Evolutionary conservation across 2,797 vertebrate genomes (phyloP).

Genomic region (Netta rufina): DNA sequence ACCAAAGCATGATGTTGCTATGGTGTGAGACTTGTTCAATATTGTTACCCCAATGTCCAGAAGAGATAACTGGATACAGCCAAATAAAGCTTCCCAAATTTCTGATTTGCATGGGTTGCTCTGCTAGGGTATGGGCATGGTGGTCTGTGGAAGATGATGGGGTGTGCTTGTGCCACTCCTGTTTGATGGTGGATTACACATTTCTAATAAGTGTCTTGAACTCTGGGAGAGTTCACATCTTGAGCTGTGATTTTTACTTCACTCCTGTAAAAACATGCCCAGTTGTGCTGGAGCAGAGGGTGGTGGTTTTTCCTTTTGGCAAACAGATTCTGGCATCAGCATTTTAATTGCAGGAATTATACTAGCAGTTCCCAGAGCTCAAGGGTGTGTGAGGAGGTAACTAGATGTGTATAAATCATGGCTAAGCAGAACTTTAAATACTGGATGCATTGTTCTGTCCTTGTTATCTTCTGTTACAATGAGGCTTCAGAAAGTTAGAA

Average conservation of each 20-base stretch:
- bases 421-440: conserved; percentile 4
- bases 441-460: background rate
- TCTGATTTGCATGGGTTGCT: accelerated
- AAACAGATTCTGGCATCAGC: background rate
- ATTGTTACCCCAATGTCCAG: background rate
- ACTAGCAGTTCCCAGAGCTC: conserved; percentile 10
- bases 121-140: background rate
- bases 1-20: background rate
- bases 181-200: background rate
- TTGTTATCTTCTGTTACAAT: background rate
- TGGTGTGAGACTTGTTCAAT: background rate
- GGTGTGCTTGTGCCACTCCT: background rate
- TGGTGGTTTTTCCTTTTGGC: conserved; percentile 19
- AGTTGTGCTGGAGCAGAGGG: background rate
- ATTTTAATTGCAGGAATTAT: conserved; percentile 12
- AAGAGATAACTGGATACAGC: background rate
- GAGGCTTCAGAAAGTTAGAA: background rate
- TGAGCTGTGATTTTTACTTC: background rate
- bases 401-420: conserved; percentile 4
- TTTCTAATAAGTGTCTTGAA: background rate
- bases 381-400: background rate
- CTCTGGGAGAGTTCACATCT: background rate
- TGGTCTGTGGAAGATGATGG: background rate
- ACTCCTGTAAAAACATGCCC: conserved; percentile 23
- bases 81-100: background rate